Conservation (phyloP, 2,888 invertebrate genomes). For the Cryptus viduatorius region DNA sequence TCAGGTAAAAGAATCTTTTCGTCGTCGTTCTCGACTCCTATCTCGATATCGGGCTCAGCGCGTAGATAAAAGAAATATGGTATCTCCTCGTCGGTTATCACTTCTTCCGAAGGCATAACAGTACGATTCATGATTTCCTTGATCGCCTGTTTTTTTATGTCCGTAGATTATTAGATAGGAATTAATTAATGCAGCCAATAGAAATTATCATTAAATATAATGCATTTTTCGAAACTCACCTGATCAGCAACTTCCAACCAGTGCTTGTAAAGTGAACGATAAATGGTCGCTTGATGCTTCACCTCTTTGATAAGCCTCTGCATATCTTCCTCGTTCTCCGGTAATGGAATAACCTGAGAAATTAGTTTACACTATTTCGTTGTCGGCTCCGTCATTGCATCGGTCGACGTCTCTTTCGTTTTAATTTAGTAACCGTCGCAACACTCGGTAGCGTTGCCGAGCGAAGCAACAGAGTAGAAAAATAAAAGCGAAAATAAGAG, state of each 20-base stretch:
- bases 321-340: constrained; percentile 71
- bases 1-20: constrained; percentile 71
- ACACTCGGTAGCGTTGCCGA: constrained; percentile 5
- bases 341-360: constrained; percentile 72
- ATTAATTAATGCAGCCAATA: constrained; percentile 13
- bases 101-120: constrained; percentile 69
- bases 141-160: constrained; percentile 65
- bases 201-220: not conserved
- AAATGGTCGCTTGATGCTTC: constrained; percentile 73
- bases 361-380: constrained; percentile 14
- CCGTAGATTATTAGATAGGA: constrained; percentile 30
- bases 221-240: constrained; percentile 62
- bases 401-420: constrained; percentile 39
- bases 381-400: not conserved
- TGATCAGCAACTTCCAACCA: constrained; percentile 74
- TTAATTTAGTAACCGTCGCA: constrained; percentile 45
- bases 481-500: constrained; percentile 38
- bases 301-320: constrained; percentile 69
- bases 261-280: constrained; percentile 75
- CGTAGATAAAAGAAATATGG: constrained; percentile 74
- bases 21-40: constrained; percentile 74
- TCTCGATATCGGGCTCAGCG: constrained; percentile 71
- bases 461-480: not conserved
- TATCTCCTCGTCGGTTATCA: constrained; percentile 67
- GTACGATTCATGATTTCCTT: constrained; percentile 69